phyloP scores from a whole-genome alignment of 2,113 vertebrate genomes.

The Puma concolor region DNA sequence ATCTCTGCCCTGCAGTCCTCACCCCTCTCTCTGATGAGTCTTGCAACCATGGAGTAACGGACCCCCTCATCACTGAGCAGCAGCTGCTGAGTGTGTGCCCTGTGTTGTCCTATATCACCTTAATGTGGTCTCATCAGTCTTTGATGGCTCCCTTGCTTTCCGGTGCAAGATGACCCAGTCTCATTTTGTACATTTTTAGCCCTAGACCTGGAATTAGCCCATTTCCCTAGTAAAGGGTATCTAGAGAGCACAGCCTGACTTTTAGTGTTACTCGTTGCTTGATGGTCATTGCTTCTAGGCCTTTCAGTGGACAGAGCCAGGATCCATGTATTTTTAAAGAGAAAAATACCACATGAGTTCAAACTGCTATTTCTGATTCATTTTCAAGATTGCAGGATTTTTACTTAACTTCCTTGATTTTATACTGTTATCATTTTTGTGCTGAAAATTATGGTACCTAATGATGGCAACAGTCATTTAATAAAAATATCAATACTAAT shows the following conservation, averaged over 20 bases:
- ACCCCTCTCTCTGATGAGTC: not conserved
- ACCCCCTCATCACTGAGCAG: not conserved
- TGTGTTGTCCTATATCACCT: not conserved
- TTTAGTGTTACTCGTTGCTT: not conserved
- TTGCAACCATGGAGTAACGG: not conserved
- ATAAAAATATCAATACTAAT: conserved; percentile 17
- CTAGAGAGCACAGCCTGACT: not conserved
- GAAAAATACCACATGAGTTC: not conserved
- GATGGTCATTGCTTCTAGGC: not conserved
- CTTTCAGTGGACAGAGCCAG: not conserved
- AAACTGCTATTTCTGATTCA: not conserved
- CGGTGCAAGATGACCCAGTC: not conserved
- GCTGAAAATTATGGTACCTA: not conserved
- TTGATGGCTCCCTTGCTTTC: not conserved
- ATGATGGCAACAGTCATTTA: not conserved
- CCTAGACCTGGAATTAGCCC: not conserved
- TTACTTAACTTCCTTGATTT: not conserved
- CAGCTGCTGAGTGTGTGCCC: not conserved
- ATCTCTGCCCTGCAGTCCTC: not conserved
- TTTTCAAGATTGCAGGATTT: not conserved
- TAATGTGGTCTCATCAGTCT: not conserved
- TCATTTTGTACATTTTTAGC: not conserved
- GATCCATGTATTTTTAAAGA: not conserved
- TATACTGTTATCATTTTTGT: not conserved
- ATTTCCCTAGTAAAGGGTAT: not conserved